Base-by-base conservation (phyloP, 2,797 vertebrate genomes). In the Spinus pinus region DNA sequence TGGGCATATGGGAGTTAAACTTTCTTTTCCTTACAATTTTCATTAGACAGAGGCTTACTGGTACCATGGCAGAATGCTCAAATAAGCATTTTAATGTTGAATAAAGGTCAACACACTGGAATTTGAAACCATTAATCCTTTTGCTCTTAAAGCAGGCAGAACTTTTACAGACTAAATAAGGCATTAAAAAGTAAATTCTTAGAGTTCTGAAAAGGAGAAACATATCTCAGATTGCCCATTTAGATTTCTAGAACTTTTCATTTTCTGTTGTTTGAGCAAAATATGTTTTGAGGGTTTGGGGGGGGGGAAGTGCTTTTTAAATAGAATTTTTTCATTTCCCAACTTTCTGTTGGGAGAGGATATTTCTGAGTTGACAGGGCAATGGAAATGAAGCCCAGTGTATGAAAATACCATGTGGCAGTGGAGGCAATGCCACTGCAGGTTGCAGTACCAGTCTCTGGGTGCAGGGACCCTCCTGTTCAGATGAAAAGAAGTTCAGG, bases 111-210 rank as follows among this genome's bases (percentile, higher is more conserved):
- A 85, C 53, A 56, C 93, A 72, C 94, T 91, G 84, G 94, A 98
- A 97, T 98, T 97, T 97, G 96, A 98, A 98, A 97, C 96, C 96
- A 98, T 98, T 98, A 98, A 98, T 98, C 97, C 97, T 97, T 98
- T 97, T 97, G 97, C 96, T 98, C 97, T 98, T 98, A 98, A 97
- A 95, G 95, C 92, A 97, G 95, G 79, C 91, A 97, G 94, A 96
- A 97, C 90, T 98, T 97, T 94, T 94, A 87, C 93, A 96, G 96
- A 89, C 97, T 95, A 97, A 97, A 97, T 97, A 97, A 96, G 58
- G 78, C 84, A 97, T 97, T 98, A 96, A 97, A 98, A 65, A 96
- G 91, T 95, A 97, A 93, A 96, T 82, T 93, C 69, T 96, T 94
- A 73, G 95, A 96, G 95, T 97, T 97, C 97, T 93, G 91, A 86